These are phyloP conservation scores for Dicycla oo DNA, from an alignment of 2,888 invertebrate genomes.

Conservation along the genomic window DNA sequence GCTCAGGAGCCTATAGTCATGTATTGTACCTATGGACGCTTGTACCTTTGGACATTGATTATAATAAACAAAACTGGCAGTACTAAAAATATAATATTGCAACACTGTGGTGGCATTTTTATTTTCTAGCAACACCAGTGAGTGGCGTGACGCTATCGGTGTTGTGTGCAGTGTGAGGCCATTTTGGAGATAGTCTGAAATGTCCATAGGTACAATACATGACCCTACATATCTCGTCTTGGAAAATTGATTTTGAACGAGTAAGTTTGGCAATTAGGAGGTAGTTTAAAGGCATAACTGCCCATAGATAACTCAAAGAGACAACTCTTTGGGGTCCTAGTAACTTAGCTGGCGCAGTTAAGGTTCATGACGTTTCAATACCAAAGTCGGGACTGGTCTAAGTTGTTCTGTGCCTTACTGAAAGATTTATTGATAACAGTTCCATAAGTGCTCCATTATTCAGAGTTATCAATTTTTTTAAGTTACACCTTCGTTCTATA, in stretches of 20 bases:
- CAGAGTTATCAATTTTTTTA: background rate
- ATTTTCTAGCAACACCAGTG: no score
- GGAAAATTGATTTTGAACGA: conserved; percentile 29
- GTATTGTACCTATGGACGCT: no score
- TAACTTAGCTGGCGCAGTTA: background rate
- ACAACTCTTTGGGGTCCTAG: background rate
- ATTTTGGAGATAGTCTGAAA: no score
- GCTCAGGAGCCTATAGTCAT: conserved; percentile 2
- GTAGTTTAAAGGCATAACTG: background rate
- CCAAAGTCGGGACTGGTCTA: background rate
- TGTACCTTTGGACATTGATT: no score
- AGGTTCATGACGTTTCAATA: background rate
- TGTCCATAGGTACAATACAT: no score
- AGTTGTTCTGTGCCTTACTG: background rate
- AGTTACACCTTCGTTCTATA: background rate
- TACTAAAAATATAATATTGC: no score
- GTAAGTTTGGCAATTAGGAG: conserved; percentile 21
- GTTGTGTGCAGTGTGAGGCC: no score
- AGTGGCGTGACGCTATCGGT: no score
- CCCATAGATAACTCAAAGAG: background rate
- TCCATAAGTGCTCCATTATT: conserved; percentile 4
- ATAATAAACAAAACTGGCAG: no score
- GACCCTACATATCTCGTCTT: conserved; percentile 8
- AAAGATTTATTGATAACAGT: conserved; percentile 5
- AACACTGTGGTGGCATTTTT: no score